Evolutionary conservation across 2,113 vertebrate genomes (phyloP), one percentile per base, ranked within the genome.

Genomic region (Apteryx owenii): DNA sequence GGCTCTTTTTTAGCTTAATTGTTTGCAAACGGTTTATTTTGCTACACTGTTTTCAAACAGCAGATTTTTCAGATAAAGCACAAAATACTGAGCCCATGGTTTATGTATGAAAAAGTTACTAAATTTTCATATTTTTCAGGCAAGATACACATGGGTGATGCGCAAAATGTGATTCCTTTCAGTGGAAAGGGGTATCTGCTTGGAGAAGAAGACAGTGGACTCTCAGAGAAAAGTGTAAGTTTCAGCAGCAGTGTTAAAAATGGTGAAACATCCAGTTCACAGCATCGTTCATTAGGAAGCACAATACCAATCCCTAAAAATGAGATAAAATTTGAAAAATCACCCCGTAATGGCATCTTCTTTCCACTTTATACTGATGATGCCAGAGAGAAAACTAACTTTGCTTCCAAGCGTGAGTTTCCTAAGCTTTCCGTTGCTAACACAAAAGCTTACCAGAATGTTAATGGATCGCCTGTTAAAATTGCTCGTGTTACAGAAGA

Each of bases 101-200:
- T 90, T 94, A 25, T 66, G 8, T 56, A 23, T 16, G 9, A 50
- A 71, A 51, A 83, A 20, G 16, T 10, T 33, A 23, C 2, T 56
- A n/a, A 58, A 42, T 77, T 69, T 69, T 51, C 15, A 58, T 33
- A 40, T 81, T 93, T 97, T 97, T 40, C 97, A 99, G 99, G 75
- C 66, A 97, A 93, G 85, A 93, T 97, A 33, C 91, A 90, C 42
- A 96, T 38, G 18, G 94, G 75, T 76, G 98, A 97, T 68, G 97
- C 84, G 5, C 97, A 98, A 88, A 98, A 96, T 21, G 31, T 98
- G 18, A 96, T 98, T 26, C 98, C 99, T 16, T 99, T 99, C 51
- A 98, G 98, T 80, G 99, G 99, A 20, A 99, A 85, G 82, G 99
- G 99, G 3, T 98, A 99, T 92, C 76, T 98, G 9, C 98, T 99